Evolutionary conservation across 2,888 invertebrate species (phyloP).

Genomic region (Mythimna lalbum): DNA sequence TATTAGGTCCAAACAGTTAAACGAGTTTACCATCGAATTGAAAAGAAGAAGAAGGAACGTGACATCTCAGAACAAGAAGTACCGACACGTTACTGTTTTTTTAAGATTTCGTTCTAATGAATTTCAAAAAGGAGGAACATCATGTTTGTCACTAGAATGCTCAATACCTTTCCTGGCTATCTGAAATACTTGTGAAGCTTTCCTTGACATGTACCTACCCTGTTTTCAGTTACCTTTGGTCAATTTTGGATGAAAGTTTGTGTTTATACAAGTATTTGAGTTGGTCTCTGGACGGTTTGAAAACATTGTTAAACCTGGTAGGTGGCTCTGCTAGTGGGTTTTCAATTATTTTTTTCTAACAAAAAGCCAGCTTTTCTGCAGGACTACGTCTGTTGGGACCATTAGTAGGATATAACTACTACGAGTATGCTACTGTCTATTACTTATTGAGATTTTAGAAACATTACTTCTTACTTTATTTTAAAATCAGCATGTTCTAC

Average conservation of each 20-base stretch:
- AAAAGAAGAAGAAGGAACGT: neutral
- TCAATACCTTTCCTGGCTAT: neutral
- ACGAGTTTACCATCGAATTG: too few species aligned
- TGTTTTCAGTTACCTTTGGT: neutral
- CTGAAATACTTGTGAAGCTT: neutral
- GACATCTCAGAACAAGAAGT: neutral
- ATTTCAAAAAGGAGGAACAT: conserved; percentile 7
- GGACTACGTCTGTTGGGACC: too few species aligned
- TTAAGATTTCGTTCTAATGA: neutral
- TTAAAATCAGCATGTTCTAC: neutral
- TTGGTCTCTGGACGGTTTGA: too few species aligned
- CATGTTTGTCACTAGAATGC: neutral
- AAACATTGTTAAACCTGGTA: too few species aligned
- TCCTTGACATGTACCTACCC: neutral
- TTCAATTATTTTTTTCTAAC: too few species aligned
- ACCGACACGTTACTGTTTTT: neutral
- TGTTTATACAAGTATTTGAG: too few species aligned
- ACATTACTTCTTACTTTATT: neutral
- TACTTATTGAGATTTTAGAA: neutral
- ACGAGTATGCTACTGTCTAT: neutral
- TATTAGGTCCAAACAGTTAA: too few species aligned
- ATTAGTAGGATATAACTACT: too few species aligned
- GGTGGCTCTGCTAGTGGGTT: too few species aligned
- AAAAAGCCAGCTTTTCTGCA: too few species aligned
- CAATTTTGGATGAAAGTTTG: too few species aligned